Evolutionary conservation across 2,113 vertebrate species (phyloP).

Genomic region (Ramphastos sulfuratus): DNA sequence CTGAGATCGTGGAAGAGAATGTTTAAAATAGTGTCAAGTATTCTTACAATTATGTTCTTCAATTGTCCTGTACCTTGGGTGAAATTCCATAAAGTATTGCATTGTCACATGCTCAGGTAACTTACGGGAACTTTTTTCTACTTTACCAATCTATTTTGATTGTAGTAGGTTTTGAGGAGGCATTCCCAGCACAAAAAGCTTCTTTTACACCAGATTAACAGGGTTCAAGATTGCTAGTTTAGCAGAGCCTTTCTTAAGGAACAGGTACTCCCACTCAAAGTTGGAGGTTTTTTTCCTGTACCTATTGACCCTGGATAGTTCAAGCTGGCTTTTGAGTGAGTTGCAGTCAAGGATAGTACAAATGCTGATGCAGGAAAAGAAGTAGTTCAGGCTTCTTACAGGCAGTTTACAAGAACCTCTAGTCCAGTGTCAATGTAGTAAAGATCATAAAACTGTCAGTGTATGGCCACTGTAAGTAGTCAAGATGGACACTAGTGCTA

Average conservation of each 20-base stretch:
- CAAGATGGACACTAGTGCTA: not conserved
- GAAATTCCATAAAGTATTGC: not conserved
- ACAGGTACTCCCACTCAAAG: not conserved
- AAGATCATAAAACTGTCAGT: not conserved
- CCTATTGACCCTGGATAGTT: not conserved
- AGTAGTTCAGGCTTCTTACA: not conserved
- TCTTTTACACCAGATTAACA: not conserved
- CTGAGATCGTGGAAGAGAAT: not conserved
- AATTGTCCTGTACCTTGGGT: not conserved
- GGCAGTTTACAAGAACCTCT: not conserved
- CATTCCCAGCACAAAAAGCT: not conserved
- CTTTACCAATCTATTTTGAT: not conserved
- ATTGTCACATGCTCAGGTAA: not conserved
- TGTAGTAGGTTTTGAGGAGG: not conserved
- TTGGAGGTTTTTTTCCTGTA: not conserved
- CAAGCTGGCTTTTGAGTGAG: not conserved
- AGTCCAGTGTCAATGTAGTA: not conserved
- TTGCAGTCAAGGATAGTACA: not conserved
- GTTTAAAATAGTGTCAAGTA: not conserved
- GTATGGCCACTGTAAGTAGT: not conserved
- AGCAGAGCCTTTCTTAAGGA: not conserved
- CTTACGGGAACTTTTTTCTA: not conserved
- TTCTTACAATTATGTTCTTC: not conserved
- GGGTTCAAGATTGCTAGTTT: not conserved
- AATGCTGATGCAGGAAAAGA: not conserved